Evolutionary conservation across 2,113 vertebrate species (phyloP).

Genomic region (Notarius lentiginosus): DNA sequence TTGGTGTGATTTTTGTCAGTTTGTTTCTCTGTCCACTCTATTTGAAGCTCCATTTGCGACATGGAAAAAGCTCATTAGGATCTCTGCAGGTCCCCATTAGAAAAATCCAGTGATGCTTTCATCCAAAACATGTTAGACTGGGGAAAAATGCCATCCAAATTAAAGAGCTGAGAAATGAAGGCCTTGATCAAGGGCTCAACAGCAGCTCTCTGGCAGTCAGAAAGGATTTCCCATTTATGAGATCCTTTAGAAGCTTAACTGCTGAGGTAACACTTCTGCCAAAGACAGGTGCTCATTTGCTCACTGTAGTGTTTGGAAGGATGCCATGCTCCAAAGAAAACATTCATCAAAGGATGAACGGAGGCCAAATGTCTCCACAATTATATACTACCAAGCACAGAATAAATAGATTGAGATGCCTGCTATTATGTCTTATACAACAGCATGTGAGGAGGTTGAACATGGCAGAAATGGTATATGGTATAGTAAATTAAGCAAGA

Average conservation of each 20-base stretch:
- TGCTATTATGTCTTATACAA: not conserved
- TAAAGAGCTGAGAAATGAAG: no score
- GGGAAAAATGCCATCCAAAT: not conserved
- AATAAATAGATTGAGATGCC: conserved; percentile 3
- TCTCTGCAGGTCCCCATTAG: conserved; percentile 7
- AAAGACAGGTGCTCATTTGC: conserved; percentile 26
- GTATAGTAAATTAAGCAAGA: not conserved
- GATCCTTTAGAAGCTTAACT: not conserved
- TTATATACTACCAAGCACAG: conserved; percentile 7
- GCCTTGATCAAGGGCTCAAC: not conserved
- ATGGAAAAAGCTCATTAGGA: conserved; percentile 24
- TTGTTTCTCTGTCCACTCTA: not conserved
- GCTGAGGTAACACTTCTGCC: conserved; percentile 24
- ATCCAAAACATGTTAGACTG: not conserved
- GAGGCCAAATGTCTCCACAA: conserved; percentile 5
- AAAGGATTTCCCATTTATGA: not conserved
- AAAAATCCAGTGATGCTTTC: not conserved
- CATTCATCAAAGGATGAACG: not conserved
- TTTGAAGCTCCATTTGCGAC: not conserved
- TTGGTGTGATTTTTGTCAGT: not conserved
- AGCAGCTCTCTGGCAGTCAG: not conserved
- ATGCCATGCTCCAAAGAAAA: conserved; percentile 29
- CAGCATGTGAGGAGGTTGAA: not conserved
- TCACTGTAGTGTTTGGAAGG: conserved; percentile 20
- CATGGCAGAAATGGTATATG: not conserved